Percentiles rank a stretch among this genome's conserved stretches.
phyloP scores from a whole-genome alignment of 2,888 invertebrate genomes.

The Tanypteryx hageni region DNA sequence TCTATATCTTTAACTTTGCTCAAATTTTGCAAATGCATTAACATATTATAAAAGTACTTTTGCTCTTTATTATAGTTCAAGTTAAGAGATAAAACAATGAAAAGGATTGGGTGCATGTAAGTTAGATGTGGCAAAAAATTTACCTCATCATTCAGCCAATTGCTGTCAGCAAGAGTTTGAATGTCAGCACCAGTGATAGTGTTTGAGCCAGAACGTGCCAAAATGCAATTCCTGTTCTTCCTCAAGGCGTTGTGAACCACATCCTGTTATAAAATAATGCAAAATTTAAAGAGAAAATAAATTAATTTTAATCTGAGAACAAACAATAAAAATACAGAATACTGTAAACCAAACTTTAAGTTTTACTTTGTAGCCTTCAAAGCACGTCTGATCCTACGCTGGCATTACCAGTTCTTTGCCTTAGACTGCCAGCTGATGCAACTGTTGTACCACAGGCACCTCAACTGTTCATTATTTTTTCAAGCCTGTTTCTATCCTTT shows the following conservation, averaged over 20 bases:
- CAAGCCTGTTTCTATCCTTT: too few relatives aligned
- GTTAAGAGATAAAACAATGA: not conserved
- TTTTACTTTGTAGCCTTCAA: too few relatives aligned
- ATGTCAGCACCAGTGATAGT: slow-evolving; percentile 88
- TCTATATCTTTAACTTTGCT: too few relatives aligned
- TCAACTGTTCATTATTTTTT: too few relatives aligned
- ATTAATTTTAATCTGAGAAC: not conserved
- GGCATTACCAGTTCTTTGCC: too few relatives aligned
- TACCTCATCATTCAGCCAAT: slow-evolving; percentile 96
- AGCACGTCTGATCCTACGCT: too few relatives aligned
- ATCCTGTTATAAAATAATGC: slow-evolving; percentile 68
- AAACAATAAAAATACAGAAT: not conserved
- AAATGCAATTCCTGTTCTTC: slow-evolving; percentile 80
- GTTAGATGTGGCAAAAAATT: slow-evolving; percentile 13
- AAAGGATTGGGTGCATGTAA: not conserved
- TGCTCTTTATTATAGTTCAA: too few relatives aligned
- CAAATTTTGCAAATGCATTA: too few relatives aligned
- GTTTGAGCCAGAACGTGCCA: slow-evolving; percentile 80
- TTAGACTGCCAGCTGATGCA: too few relatives aligned
- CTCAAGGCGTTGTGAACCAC: slow-evolving; percentile 78
- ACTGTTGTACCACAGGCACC: too few relatives aligned
- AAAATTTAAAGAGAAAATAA: slow-evolving; percentile 39
- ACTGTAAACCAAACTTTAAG: not conserved
- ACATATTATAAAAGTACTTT: too few relatives aligned
- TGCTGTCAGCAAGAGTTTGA: slow-evolving; percentile 86